These are phyloP conservation scores for Hemicordylus capensis DNA, from an alignment of 2,113 vertebrate genomes.

Conservation along the genomic window DNA sequence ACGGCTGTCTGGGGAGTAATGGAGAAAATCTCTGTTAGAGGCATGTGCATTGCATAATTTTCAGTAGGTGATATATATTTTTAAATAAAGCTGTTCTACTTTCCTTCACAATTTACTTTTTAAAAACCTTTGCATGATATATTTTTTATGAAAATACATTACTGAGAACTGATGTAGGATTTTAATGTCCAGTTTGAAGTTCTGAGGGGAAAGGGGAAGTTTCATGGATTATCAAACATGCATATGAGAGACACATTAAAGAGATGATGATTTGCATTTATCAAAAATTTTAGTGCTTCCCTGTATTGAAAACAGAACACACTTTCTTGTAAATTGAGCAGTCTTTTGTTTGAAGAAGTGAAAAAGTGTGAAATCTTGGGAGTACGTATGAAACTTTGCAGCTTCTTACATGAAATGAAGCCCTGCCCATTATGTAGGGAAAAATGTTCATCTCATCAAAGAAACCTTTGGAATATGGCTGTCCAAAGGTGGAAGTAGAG, in stretches of 20 bases:
- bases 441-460: neutral
- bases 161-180: neutral
- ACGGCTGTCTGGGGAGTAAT: neutral
- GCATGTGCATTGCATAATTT: too few relatives aligned
- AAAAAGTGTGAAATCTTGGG: neutral
- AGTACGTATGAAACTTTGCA: neutral
- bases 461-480: neutral
- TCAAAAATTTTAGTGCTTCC: neutral
- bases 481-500: neutral
- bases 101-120: neutral
- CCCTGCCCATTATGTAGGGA: neutral
- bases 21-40: too few relatives aligned
- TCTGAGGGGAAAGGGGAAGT: too few relatives aligned
- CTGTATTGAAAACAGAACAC: neutral
- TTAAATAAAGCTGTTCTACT: neutral
- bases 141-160: neutral
- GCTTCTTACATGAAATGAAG: neutral
- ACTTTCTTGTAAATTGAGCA: neutral
- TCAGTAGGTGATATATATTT: neutral
- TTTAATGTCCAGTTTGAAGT: neutral
- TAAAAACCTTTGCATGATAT: neutral
- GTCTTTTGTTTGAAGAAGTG: neutral
- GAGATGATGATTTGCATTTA: neutral
- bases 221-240: neutral
- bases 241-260: neutral